Percentiles rank a stretch among this genome's conserved stretches.
These are phyloP conservation scores for Procambarus clarkii DNA, from an alignment of 1,140 invertebrate species.

Conservation along the genomic window DNA sequence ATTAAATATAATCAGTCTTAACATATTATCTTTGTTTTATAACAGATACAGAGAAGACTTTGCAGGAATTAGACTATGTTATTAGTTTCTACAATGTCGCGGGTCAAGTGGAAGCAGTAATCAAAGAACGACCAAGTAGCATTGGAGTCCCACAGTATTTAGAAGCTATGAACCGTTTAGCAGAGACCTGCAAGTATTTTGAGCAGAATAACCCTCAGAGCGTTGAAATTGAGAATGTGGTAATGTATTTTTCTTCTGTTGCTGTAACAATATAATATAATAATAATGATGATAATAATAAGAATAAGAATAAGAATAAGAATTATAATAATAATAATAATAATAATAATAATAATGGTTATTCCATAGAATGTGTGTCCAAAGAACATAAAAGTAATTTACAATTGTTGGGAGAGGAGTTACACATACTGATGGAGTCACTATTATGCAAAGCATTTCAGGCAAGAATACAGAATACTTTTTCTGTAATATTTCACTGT, in stretches of 20 bases:
- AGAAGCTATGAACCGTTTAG: slow-evolving; percentile 88
- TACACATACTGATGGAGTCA: no score
- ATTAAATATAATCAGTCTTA: not conserved
- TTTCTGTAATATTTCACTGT: no score
- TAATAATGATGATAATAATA: no score
- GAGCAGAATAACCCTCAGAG: slow-evolving; percentile 94
- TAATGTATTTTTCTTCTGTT: slow-evolving; percentile 74
- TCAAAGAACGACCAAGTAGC: slow-evolving; percentile 56
- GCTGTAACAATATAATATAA: no score
- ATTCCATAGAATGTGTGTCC: no score
- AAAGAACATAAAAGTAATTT: no score
- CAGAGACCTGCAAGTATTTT: slow-evolving; percentile 93
- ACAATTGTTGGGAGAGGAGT: no score
- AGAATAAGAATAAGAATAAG: no score
- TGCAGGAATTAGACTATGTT: slow-evolving; percentile 69
- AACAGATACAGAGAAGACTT: slow-evolving; percentile 70
- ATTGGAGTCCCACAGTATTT: slow-evolving; percentile 79
- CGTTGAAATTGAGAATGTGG: slow-evolving; percentile 94
- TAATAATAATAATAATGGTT: no score
- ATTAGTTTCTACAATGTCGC: slow-evolving; percentile 71
- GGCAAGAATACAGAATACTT: no score
- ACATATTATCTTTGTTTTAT: not conserved
- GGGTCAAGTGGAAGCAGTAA: slow-evolving; percentile 60
- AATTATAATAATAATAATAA: no score
- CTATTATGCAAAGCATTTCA: no score